Base-by-base conservation (phyloP, 2,797 vertebrate species). In the Molossus molossus region DNA sequence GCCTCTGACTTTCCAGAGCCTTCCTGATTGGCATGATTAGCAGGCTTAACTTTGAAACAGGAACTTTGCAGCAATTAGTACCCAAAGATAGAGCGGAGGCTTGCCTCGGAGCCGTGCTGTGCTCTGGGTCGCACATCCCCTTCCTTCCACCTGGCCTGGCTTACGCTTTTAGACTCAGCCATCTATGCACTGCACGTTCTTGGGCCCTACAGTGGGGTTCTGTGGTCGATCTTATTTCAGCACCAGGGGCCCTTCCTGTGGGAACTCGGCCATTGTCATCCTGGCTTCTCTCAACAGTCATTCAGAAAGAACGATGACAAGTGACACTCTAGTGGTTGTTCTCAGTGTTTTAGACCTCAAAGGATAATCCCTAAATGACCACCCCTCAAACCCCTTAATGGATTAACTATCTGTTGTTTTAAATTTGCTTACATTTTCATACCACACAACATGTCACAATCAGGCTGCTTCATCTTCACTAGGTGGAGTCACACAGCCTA, bases 11-110 rank as follows among this genome's bases (percentile, higher is more conserved):
- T 91, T 29, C 94, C 94, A 93, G 84, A 27, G 94, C 87, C 92
- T 96, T 92, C 87, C 84, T 69, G 95, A 96, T 86, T 84, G 87
- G 87, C 91, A 87, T 88, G 94, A 96, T 96, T 95, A 97, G 96
- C 90, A 94, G 94, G 95, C 89, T 95, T 97, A 95, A 90, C 94
- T 75, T 70, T 1, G 3, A 87, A 94, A 95, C 64, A 85, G 91
- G 91, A 95, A 93, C 95, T 81, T 33, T 81, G 95, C 37, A 70
- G 97, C 86, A 92, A 89, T 96, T 95, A 95, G 95, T 45, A 82
- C 76, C 95, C 83, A 87, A 87, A 97, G 93, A 95, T 25, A 79
- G 91, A 86, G 18, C 64, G 87, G 84, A 87, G 85, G 50, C 57
- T 64, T 88, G 87, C 90, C 81, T 50, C 7, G 3, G 40, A 55